These are phyloP conservation scores for Antheraea pernyi DNA, from an alignment of 1,140 invertebrate species.

Conservation along the genomic window DNA sequence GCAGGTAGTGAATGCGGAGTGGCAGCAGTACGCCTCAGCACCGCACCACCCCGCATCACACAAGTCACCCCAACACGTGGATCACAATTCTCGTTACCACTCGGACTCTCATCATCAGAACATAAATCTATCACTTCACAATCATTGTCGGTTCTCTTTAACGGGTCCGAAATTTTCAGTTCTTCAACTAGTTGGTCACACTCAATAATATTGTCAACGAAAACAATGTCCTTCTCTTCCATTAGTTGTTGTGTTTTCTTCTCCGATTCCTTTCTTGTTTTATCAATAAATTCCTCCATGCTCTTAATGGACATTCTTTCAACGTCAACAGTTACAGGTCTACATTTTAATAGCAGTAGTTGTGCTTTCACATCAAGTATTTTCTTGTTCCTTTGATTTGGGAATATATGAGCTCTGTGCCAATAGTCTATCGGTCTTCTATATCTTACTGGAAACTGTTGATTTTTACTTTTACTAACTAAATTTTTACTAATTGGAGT, in stretches of 20 bases:
- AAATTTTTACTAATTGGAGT: slow-evolving; percentile 52
- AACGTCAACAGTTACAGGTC: slow-evolving; percentile 55
- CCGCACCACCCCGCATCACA: slow-evolving; percentile 67
- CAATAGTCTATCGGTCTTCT: slow-evolving; percentile 73
- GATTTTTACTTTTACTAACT: slow-evolving; percentile 64
- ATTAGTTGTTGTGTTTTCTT: slow-evolving; percentile 25
- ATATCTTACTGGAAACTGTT: slow-evolving; percentile 67
- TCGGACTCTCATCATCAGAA: slow-evolving; percentile 72
- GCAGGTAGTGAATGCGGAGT: slow-evolving; percentile 62
- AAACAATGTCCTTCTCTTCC: slow-evolving; percentile 64
- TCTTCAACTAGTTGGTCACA: slow-evolving; percentile 49
- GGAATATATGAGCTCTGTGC: slow-evolving; percentile 62
- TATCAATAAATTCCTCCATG: slow-evolving; percentile 59
- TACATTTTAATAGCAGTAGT: slow-evolving; percentile 67
- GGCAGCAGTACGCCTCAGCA: slow-evolving; percentile 60
- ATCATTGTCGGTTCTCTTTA: slow-evolving; percentile 52
- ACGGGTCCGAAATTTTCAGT: slow-evolving; percentile 47
- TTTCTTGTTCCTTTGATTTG: slow-evolving; percentile 64
- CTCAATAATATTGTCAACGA: slow-evolving; percentile 54
- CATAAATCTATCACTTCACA: slow-evolving; percentile 78
- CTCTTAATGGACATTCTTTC: slow-evolving; percentile 54
- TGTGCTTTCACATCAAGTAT: slow-evolving; percentile 71
- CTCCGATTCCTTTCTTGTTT: slow-evolving; percentile 47
- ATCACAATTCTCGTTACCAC: slow-evolving; percentile 69
- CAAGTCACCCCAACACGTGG: slow-evolving; percentile 66